Percentiles rank a stretch among this genome's conserved stretches.
Conservation (phyloP, 2,113 vertebrate species). For the Archocentrus centrarchus region DNA sequence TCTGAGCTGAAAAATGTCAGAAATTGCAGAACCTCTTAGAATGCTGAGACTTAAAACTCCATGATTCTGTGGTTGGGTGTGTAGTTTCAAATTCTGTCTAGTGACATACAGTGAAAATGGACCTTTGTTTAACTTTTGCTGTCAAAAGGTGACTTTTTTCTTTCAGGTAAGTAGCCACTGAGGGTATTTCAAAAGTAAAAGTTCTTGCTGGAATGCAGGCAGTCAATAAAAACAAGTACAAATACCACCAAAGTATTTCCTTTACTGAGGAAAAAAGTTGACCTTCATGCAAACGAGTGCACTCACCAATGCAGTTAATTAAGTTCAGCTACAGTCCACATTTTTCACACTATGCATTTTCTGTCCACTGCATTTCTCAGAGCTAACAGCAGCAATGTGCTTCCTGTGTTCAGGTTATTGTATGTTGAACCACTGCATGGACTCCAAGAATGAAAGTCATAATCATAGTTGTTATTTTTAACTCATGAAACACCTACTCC, state of each 20-base stretch:
- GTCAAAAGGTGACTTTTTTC: neutral
- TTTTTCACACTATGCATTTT: neutral
- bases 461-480: neutral
- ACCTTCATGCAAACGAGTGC: neutral
- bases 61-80: conserved; percentile 33
- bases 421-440: neutral
- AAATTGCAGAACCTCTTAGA: conserved; percentile 40
- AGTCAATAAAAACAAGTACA: neutral
- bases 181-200: neutral
- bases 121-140: neutral
- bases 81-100: conserved; percentile 1
- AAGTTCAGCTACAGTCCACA: neutral
- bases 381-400: neutral
- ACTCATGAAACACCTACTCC: neutral
- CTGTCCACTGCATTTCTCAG: neutral
- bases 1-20: conserved; percentile 57
- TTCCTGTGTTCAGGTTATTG: neutral
- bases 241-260: neutral
- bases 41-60: conserved; percentile 18
- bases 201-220: neutral
- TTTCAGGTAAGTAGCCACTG: neutral
- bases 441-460: neutral
- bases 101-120: neutral
- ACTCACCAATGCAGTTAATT: accelerated
- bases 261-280: neutral